A percentile compares a stretch with the other conserved stretches of the same genome.
These are phyloP conservation scores for Nemurella pictetii DNA, from an alignment of 2,888 invertebrate species.

Conservation along the genomic window DNA sequence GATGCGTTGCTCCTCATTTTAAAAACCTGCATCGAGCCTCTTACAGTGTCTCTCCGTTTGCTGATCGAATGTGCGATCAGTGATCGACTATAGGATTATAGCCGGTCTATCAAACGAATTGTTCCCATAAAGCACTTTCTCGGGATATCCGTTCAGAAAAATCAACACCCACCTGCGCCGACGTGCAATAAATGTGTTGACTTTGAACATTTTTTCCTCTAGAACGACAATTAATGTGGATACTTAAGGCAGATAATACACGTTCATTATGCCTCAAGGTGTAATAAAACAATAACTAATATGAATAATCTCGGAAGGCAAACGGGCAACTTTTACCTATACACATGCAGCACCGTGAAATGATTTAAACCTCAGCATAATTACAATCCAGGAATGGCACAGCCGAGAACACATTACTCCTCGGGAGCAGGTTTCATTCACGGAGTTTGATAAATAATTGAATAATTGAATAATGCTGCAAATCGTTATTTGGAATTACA, in stretches of 20 bases:
- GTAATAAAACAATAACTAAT: neutral
- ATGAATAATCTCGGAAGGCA: neutral
- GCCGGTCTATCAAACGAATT: no score
- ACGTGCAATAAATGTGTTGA: neutral
- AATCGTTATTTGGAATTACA: neutral
- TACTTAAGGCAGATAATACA: neutral
- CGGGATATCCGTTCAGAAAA: neutral
- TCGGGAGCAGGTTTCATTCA: neutral
- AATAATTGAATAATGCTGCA: constrained; percentile 8
- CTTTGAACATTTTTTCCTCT: neutral
- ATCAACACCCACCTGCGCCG: neutral
- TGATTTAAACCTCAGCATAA: neutral
- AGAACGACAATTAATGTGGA: neutral
- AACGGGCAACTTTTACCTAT: neutral
- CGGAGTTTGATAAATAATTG: neutral
- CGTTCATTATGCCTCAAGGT: neutral
- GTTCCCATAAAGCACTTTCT: neutral
- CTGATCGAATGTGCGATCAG: neutral
- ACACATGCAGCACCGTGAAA: neutral
- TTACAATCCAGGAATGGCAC: neutral
- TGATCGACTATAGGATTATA: no score
- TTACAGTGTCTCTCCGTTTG: neutral
- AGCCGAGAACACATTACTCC: neutral
- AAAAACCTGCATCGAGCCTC: no score
- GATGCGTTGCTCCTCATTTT: no score